Conservation (phyloP, 2,888 invertebrate species). For the Melinaea menophilus region DNA sequence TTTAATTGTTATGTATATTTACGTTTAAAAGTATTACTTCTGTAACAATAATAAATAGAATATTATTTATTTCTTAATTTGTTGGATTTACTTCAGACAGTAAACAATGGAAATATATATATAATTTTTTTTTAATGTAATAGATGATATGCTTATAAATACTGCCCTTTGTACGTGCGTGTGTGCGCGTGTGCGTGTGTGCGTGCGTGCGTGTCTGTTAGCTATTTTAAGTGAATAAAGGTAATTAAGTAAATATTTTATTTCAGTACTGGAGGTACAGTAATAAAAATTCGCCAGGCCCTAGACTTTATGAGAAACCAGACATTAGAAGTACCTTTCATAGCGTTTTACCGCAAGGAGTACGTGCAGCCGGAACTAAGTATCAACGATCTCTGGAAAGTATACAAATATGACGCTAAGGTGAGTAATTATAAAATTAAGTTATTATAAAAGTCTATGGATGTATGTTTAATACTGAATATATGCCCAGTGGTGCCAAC, state of each 20-base stretch:
- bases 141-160: no score
- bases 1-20: no score
- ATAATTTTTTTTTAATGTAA: no score
- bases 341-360: constrained; percentile 98
- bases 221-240: neutral
- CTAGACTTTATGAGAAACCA: constrained; percentile 97
- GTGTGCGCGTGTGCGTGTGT: no score
- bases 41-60: no score
- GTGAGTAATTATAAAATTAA: constrained; percentile 49
- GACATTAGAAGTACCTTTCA: constrained; percentile 97
- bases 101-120: no score
- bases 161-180: no score
- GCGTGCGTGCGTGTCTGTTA: no score
- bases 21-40: no score
- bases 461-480: neutral
- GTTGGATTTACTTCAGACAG: no score
- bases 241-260: neutral
- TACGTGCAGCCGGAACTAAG: constrained; percentile 96
- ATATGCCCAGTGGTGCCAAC: constrained; percentile 86
- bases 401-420: constrained; percentile 97
- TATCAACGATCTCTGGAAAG: constrained; percentile 97
- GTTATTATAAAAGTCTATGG: neutral
- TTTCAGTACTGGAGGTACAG: constrained; percentile 75
- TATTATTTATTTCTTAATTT: no score
- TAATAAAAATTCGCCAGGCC: constrained; percentile 95